Base-by-base conservation (phyloP, 2,113 vertebrate genomes). In the Campylorhamphus procurvoides region DNA sequence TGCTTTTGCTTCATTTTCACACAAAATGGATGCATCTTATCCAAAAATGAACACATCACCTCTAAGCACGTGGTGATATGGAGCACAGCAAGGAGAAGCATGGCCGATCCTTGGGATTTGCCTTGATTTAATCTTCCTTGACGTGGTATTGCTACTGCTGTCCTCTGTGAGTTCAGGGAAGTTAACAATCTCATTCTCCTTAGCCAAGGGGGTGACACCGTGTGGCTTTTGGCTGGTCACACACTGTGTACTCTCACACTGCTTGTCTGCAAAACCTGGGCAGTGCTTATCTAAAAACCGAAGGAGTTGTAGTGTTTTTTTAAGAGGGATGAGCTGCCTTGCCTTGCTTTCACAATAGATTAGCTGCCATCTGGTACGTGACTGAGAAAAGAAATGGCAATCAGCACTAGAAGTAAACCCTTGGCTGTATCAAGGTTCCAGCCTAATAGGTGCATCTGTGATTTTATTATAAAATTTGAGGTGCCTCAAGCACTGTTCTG, bases 141-240 rank as follows among this genome's bases (percentile, higher is more conserved):
- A 13, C 6, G 1, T 3, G 31, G 13, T 7, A 23, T 53, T 75
- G 62, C 59, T 37, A 5, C 47, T 33, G 37, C 66, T 31, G 31
- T 39, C 15, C 19, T 46, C 31, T 7, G 3, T 1, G 14, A 3
- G 0, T 6, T 14, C 25, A 8, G 44, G 56, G 68, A 55, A 62
- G 18, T 3, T 3, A 12, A 47, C 0, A 0, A 22, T 12, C n/a
- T 31, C 1, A 0, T 6, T 23, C 77, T 46, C 2, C 0, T 20
- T 6, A 81, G 47, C 55, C 33, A 42, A 25, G 33, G 11, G 7
- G 17, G 29, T 55, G 42, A 62, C 37, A 58, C 0, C 0, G 0
- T 7, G 46, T 29, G 62, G 27, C 56, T 89, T 62, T 20, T 49
- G 52, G 62, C 58, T 7, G 10, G 56, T 39, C 3, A 1, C 12